Conservation (phyloP, 2,113 vertebrate species). For the Gallinago media region DNA sequence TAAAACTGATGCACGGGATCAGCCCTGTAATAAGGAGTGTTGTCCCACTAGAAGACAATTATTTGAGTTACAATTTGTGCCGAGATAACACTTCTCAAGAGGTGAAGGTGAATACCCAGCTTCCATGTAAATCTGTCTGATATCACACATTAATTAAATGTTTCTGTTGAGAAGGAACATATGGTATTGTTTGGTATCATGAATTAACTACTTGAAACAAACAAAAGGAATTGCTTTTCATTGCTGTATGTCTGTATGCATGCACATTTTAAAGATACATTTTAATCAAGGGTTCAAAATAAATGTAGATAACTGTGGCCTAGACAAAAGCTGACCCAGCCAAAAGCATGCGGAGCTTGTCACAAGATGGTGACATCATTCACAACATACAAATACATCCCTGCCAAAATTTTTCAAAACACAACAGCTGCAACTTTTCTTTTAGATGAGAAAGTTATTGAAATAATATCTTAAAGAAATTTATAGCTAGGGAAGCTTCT, state of each 20-base stretch:
- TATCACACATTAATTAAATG: neutral
- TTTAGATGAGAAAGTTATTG: neutral
- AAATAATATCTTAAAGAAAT: neutral
- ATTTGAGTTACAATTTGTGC: neutral
- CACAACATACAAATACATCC: neutral
- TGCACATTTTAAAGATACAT: neutral
- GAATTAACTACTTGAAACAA: neutral
- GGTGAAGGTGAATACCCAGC: neutral
- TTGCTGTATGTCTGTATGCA: neutral
- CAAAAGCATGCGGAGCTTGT: slow-evolving; percentile 47
- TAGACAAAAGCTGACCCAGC: slow-evolving; percentile 12
- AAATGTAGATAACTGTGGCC: neutral
- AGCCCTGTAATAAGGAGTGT: neutral
- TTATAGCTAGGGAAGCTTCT: neutral
- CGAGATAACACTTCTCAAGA: neutral
- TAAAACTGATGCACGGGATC: neutral
- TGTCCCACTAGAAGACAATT: neutral
- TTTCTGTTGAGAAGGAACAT: neutral
- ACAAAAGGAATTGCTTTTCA: neutral
- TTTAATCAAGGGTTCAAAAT: neutral
- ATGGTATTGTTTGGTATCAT: neutral
- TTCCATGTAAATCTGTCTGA: neutral
- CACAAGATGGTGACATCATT: slow-evolving; percentile 63
- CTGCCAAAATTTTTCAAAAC: slow-evolving; percentile 49
- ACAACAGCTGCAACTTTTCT: slow-evolving; percentile 57